phyloP scores from a whole-genome alignment of 2,113 vertebrate genomes.

The Hymenochirus boettgeri region DNA sequence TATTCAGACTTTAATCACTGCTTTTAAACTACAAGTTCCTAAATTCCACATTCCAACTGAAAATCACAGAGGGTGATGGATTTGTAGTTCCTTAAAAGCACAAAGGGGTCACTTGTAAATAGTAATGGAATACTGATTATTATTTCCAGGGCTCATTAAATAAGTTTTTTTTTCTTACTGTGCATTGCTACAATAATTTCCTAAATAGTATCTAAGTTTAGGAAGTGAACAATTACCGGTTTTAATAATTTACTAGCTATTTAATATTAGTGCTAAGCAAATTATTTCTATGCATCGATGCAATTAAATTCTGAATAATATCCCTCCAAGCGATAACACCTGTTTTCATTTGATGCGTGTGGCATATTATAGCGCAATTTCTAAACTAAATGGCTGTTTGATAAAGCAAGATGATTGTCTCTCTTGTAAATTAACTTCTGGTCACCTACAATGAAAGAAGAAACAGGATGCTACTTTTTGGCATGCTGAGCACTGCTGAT shows the following conservation, averaged over 20 bases:
- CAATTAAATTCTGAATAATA: slow-evolving; percentile 45
- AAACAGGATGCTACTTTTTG: slow-evolving; percentile 33
- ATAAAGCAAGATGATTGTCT: slow-evolving; percentile 2
- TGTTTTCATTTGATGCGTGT: slow-evolving; percentile 20
- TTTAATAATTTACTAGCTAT: slow-evolving; percentile 30
- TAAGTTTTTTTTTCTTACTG: too few species aligned
- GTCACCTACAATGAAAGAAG: slow-evolving; percentile 20
- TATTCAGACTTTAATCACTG: too few species aligned
- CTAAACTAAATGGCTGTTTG: slow-evolving; percentile 18
- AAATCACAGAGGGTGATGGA: too few species aligned
- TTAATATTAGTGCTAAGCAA: slow-evolving; percentile 34
- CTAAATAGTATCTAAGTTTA: too few species aligned
- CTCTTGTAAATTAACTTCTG: slow-evolving; percentile 8
- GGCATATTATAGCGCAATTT: slow-evolving; percentile 10
- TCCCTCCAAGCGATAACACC: slow-evolving; percentile 20
- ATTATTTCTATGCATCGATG: slow-evolving; percentile 29
- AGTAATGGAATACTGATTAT: too few species aligned
- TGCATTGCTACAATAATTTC: too few species aligned
- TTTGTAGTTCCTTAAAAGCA: too few species aligned
- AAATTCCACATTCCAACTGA: too few species aligned
- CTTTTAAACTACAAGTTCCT: too few species aligned
- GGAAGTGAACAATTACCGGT: too few species aligned
- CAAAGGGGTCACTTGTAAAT: too few species aligned
- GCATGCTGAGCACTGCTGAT: slow-evolving; percentile 21
- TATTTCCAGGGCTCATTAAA: too few species aligned